Percentiles rank a stretch among this genome's conserved stretches.
Conservation (phyloP, 30 jellyfish, hydroid and myxozoan genomes). For the Mastigias papua region DNA sequence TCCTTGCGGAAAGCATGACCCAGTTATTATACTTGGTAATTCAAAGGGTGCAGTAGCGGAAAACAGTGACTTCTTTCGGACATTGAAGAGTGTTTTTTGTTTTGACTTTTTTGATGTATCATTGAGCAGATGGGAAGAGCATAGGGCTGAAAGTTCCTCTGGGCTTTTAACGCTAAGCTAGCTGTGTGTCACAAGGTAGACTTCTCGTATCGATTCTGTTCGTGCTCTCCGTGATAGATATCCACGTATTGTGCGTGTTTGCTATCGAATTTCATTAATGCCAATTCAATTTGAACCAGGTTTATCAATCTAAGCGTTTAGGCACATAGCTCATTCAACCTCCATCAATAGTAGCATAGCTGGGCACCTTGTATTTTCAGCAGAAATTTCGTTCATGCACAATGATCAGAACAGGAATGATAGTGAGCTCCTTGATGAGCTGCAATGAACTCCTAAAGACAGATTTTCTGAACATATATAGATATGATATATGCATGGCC, state of each 20-base stretch:
- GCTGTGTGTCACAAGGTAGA: conserved; percentile 48
- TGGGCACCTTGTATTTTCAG: no score
- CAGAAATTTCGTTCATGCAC: no score
- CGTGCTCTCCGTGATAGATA: conserved; percentile 70
- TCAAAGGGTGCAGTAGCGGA: conserved; percentile 51
- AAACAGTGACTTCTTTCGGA: conserved; percentile 41
- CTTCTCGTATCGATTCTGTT: conserved; percentile 56
- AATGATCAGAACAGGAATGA: no score
- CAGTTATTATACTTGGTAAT: conserved; percentile 5
- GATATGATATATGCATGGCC: no score
- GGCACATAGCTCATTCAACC: no score
- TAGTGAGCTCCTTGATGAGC: no score
- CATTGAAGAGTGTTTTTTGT: conserved; percentile 28
- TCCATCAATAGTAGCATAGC: no score
- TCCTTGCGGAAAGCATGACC: conserved; percentile 33
- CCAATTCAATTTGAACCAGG: no score
- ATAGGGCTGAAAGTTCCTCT: conserved; percentile 16
- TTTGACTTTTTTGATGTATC: conserved; percentile 21
- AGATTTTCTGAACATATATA: no score
- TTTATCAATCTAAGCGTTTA: no score
- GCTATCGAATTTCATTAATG: no score
- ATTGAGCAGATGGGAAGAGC: conserved; percentile 39
- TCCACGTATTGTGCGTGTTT: conserved; percentile 50
- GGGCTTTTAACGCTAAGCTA: conserved; percentile 31
- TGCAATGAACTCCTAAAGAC: no score